Percentiles rank a stretch among this genome's conserved stretches.
Conservation (phyloP, 2,888 invertebrate genomes). For the Homarus gammarus region DNA sequence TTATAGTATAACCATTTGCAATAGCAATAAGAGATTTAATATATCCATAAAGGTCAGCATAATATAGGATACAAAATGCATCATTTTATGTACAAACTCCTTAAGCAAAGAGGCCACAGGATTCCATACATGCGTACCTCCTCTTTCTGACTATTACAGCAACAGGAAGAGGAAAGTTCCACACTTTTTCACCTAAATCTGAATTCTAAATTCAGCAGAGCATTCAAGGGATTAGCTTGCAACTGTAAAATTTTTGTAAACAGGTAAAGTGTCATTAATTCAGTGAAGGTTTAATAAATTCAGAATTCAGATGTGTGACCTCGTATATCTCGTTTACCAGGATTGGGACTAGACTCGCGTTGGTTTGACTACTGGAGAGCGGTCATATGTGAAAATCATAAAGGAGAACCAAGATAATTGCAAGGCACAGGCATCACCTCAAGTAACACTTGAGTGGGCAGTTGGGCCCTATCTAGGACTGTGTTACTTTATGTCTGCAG, state of each 20-base stretch:
- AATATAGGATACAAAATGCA: slow-evolving; percentile 65
- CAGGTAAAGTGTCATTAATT: background rate
- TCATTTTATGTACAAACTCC: slow-evolving; percentile 58
- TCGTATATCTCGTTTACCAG: slow-evolving; percentile 33
- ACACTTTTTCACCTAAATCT: background rate
- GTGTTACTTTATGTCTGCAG: slow-evolving; percentile 12
- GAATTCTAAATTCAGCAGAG: slow-evolving; percentile 15
- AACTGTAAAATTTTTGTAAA: background rate
- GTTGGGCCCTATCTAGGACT: background rate
- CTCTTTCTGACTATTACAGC: background rate
- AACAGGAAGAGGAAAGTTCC: background rate
- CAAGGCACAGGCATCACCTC: slow-evolving; percentile 73
- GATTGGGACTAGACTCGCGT: slow-evolving; percentile 63
- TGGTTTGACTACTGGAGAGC: slow-evolving; percentile 33
- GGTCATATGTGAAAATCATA: slow-evolving; percentile 10
- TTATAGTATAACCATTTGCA: slow-evolving; percentile 40
- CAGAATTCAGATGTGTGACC: slow-evolving; percentile 28
- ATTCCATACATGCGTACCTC: slow-evolving; percentile 22
- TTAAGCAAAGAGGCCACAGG: slow-evolving; percentile 31
- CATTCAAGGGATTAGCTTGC: background rate
- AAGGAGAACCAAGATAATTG: slow-evolving; percentile 41
- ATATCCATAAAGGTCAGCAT: slow-evolving; percentile 34
- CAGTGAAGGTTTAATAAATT: background rate
- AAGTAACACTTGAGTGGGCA: slow-evolving; percentile 44
- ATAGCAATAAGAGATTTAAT: slow-evolving; percentile 19